These are phyloP conservation scores for Leptothorax acervorum DNA, from an alignment of 2,888 invertebrate species.

Conservation along the genomic window DNA sequence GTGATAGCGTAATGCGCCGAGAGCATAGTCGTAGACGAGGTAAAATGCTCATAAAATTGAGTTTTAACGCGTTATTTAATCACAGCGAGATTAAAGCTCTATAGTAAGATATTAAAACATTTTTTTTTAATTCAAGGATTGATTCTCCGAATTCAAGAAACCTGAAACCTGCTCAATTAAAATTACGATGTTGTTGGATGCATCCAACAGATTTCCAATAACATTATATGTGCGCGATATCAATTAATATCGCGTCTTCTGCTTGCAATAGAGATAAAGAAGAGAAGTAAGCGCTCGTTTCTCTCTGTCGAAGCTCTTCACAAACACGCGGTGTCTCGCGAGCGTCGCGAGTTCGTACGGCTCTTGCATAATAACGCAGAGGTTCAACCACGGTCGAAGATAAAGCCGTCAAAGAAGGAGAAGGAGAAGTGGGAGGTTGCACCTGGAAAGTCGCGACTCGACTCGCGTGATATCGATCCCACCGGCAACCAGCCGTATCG, in stretches of 20 bases:
- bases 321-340: conserved; percentile 3
- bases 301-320: not conserved
- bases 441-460: conserved; percentile 32
- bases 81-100: not conserved
- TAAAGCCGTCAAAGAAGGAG: conserved; percentile 20
- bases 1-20: conserved; percentile 19
- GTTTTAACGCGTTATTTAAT: conserved; percentile 5
- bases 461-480: conserved; percentile 44
- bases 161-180: not conserved
- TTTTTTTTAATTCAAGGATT: not conserved
- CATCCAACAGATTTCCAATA: not conserved
- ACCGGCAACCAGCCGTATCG: conserved; percentile 37
- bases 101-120: not conserved
- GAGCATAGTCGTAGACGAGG: not conserved
- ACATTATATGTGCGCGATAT: not conserved
- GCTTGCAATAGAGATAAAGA: not conserved
- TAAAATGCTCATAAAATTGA: not conserved
- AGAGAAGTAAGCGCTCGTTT: not conserved
- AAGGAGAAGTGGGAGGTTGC: conserved; percentile 6
- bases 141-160: not conserved
- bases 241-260: not conserved
- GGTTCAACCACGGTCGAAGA: conserved; percentile 44
- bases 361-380: conserved; percentile 14
- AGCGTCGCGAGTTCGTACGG: not conserved
- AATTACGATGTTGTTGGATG: not conserved